Evolutionary conservation across 2,888 invertebrate species (phyloP).

Genomic region (Crematogaster levior): DNA sequence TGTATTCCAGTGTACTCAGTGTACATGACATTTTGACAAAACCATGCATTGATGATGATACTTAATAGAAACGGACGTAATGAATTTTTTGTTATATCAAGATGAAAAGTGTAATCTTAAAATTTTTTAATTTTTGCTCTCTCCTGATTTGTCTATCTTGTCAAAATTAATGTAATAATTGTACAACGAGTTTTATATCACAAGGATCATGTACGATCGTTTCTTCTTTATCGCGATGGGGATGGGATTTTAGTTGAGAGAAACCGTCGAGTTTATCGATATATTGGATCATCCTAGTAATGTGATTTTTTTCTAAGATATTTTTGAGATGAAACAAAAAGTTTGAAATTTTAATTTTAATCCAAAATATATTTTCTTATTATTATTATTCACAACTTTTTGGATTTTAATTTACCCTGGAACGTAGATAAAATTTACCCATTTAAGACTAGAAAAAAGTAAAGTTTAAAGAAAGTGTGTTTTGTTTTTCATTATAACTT

Average conservation of each 20-base stretch:
- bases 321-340: no score
- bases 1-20: slow-evolving; percentile 64
- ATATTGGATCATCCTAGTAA: no score
- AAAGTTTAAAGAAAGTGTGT: no score
- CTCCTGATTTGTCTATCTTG: not conserved
- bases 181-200: not conserved
- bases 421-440: no score
- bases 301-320: no score
- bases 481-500: no score
- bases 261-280: not conserved
- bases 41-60: not conserved
- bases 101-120: not conserved
- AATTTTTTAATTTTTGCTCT: not conserved
- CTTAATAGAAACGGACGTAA: not conserved
- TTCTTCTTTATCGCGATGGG: not conserved
- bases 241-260: not conserved
- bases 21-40: slow-evolving; percentile 32
- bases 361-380: no score
- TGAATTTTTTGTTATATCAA: not conserved
- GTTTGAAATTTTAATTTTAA: no score
- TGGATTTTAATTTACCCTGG: no score
- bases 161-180: slow-evolving; percentile 12
- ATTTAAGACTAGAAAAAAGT: no score
- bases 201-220: not conserved
- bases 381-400: no score